Evolutionary conservation across 53 echinoderm and acorn worm species (phyloP), one percentile per base, ranked within the genome.

Genomic region (Apostichopus leukothele): DNA sequence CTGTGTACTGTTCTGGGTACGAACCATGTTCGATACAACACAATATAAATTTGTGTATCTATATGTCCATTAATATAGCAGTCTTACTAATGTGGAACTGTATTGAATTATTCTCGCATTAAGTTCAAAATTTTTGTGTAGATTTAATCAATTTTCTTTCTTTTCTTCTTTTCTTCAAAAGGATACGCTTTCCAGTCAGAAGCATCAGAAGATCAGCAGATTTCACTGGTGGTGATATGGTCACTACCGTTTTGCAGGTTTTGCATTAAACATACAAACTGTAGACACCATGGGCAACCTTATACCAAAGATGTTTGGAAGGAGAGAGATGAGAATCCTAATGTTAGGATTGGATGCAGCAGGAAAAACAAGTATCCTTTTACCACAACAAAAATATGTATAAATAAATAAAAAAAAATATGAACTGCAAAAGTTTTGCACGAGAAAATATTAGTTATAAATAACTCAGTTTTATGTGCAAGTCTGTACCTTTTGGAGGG

Each of bases 341-440:
- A 95, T 97, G 95, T 88, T 97, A 60, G 97, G 97, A 16, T 89
- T 97, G 23, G 97, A 97, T 81, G 97, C 97, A 67, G 95, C 97
- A 10, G 97, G 97, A 8, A 97, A 97, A 85, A 97, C 97, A 68
- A 95, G 95, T 97, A 95, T 86, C 67, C 86, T 86, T 86, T 50
- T 39, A 39, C 39, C 39, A 39, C 39, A 39, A 86, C 8, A 68
- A 68, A 68, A 68, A 5, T 75, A 23, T 57, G 1, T 57, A 57
- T 57, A 1, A 57, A 57, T 57, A 10, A 6, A 55, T 55, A 1
- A 1, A 55, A 57, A 9, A 57, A 57, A 57, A 39, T 39, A 39
- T 3, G 39, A 39, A 39, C 39, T 39, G 39, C 3, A 39, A 3
- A 39, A 39, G 39, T 39, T 39, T 39, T 39, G 39, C 39, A 39